Conservation (phyloP, 2,888 invertebrate species). For the Chydorus sphaericus region DNA sequence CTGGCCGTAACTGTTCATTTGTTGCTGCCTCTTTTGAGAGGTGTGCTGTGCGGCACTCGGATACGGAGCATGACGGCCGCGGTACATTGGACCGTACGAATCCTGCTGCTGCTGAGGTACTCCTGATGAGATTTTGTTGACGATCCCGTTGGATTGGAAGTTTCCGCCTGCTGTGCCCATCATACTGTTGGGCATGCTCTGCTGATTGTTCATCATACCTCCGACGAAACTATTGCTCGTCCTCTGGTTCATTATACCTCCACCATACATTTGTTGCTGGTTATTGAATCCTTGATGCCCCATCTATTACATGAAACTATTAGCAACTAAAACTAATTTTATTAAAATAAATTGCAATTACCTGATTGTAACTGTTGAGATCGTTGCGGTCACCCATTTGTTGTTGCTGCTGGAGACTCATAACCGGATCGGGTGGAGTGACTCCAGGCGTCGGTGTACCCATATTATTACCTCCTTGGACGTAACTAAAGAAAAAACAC, state of each 20-base stretch:
- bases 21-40: slow-evolving; percentile 53
- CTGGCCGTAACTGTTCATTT: slow-evolving; percentile 12
- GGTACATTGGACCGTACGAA: slow-evolving; percentile 36
- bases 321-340: not conserved
- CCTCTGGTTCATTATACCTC: slow-evolving; percentile 35
- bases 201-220: slow-evolving; percentile 27
- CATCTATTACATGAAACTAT: slow-evolving; percentile 26
- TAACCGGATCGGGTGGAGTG: slow-evolving; percentile 5
- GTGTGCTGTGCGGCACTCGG: slow-evolving; percentile 74
- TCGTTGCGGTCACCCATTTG: slow-evolving; percentile 22
- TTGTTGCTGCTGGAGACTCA: slow-evolving; percentile 57
- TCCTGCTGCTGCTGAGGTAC: slow-evolving; percentile 20
- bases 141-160: not conserved
- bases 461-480: slow-evolving; percentile 10
- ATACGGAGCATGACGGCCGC: slow-evolving; percentile 69
- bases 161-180: slow-evolving; percentile 30
- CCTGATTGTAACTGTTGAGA: slow-evolving; percentile 13
- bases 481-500: too few relatives aligned
- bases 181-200: slow-evolving; percentile 31
- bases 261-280: too few relatives aligned
- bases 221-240: slow-evolving; percentile 17
- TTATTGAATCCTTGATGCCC: slow-evolving; percentile 44
- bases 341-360: not conserved
- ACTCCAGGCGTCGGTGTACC: slow-evolving; percentile 11
- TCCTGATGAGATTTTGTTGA: not conserved